These are phyloP conservation scores for Drosophila takahashii DNA, from an alignment of 1,140 invertebrate species.

Conservation along the genomic window DNA sequence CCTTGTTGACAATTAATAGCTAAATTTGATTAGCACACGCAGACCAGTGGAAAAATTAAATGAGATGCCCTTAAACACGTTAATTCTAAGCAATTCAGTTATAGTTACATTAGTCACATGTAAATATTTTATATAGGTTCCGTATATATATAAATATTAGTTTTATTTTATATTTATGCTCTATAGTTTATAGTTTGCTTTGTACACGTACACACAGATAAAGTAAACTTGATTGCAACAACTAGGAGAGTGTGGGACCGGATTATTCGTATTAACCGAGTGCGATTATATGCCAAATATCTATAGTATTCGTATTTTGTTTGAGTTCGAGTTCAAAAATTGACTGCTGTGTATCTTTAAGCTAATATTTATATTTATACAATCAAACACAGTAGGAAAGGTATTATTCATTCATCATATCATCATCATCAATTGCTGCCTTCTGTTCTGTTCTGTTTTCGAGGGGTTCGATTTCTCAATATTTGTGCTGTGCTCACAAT, in stretches of 20 bases:
- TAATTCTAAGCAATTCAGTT: conserved; percentile 53
- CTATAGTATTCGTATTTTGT: conserved; percentile 38
- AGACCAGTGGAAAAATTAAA: conserved; percentile 34
- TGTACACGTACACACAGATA: conserved; percentile 72
- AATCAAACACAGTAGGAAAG: conserved; percentile 43
- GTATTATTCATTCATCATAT: conserved; percentile 6
- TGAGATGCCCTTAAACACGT: conserved; percentile 40
- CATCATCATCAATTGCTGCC: neutral
- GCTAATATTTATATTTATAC: conserved; percentile 53
- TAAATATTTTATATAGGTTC: conserved; percentile 35
- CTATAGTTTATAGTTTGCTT: conserved; percentile 50
- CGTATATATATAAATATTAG: conserved; percentile 31
- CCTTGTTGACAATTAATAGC: conserved; percentile 16
- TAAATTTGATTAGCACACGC: conserved; percentile 38
- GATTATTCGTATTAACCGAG: conserved; percentile 44
- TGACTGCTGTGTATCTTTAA: conserved; percentile 55
- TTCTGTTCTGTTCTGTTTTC: conserved; percentile 3
- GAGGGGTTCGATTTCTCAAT: conserved; percentile 24
- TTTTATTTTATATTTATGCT: conserved; percentile 21
- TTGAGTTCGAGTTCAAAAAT: conserved; percentile 74
- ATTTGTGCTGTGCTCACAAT: conserved; percentile 60
- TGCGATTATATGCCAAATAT: conserved; percentile 59
- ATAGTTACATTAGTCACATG: conserved; percentile 30
- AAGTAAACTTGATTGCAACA: conserved; percentile 65
- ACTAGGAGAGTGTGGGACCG: conserved; percentile 52